Base-by-base conservation (phyloP, 1,140 invertebrate genomes). In the Ephestia elutella region DNA sequence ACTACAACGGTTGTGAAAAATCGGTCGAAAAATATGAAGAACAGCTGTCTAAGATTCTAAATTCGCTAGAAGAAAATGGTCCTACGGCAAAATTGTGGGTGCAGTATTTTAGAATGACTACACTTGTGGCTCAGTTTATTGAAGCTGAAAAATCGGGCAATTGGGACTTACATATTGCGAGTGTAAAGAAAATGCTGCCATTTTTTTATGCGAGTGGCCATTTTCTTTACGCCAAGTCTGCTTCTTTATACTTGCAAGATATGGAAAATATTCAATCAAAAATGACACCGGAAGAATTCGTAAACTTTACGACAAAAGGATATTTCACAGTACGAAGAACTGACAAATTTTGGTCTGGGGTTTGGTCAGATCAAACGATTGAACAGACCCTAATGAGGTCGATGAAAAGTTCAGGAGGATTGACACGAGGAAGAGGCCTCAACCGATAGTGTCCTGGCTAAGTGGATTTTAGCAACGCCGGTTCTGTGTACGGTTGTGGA, bases 201-300 rank as follows among this genome's bases (percentile, higher is more conserved):
- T 86, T 79, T 71, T 87, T 90, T 70, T 81, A 87, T 66, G 82
- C 86, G 4, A 54, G 68, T 59, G 87, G 89, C 11, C 89, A 90
- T 65, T 82, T 82, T 60, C 56, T 78, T 18, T 89, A 89, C 70
- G 78, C 86, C 5, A 90, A 90, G 78, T 86, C 80, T 56, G 67
- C 67, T 35, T 75, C 82, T 32, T 54, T 89, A 15, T 90, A 90
- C 68, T 56, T 90, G 10, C 82, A 89, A 77, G 65, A 88, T 69
- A 89, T 84, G 84, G 25, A 28, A 28, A 28, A 28, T 28, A 3
- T 28, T 28, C 25, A 28, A 28, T 28, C 0, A 49, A 56, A 30
- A 71, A 44, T 35, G 25, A 28, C 25, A 5, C 25, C 3, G 25
- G 25, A 28, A 28, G 25, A 28, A 28, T 28, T 28, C 25, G 3